Evolutionary conservation across 2,113 vertebrate species (phyloP), one percentile per base, ranked within the genome.

Genomic region (Sterrhoptilus dennistouni): DNA sequence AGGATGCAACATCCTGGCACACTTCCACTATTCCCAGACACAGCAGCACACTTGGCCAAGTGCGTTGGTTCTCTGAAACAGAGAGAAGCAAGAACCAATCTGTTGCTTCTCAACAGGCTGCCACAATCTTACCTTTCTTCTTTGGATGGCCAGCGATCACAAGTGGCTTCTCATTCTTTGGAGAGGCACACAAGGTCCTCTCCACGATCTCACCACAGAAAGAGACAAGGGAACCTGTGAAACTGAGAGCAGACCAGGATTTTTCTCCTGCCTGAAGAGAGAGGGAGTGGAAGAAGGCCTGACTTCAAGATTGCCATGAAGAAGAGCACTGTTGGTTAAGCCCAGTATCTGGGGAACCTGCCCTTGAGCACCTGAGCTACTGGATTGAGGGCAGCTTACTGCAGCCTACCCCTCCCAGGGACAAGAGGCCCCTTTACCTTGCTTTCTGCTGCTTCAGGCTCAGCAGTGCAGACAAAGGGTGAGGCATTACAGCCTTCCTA

Each of bases 191-290:
- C 77, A 97, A 75, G 52, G 77, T 87, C 42, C 97, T 96, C 86
- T 96, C 82, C 44, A 90, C 31, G 38, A 98, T 84, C 64, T 92
- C 89, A n/a, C 97, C 97, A 59, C 56, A 90, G 68, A 97, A 96
- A 61, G 96, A 96, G 87, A 97, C 95, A 42, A 98, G 96, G 60
- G 95, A 96, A 82, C 89, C 93, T 95, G 95, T 70, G 50, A 96
- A 97, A 80, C 97, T 97, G 87, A 95, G 36, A 96, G 47, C 47
- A 89, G 47, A 95, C 28, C 50, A 75, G n/a, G 49, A 45, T 90
- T 95, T 95, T 70, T 63, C 21, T 68, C 36, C 52, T 25, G 33
- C 35, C 40, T 85, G 40, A 71, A 84, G 80, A 50, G 25, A 57
- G 47, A 61, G 20, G 23, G n/a, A 61, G 13, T 4, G 6, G 33